These are phyloP conservation scores for Cyclopterus lumpus DNA, from an alignment of 2,797 vertebrate species.

Conservation along the genomic window DNA sequence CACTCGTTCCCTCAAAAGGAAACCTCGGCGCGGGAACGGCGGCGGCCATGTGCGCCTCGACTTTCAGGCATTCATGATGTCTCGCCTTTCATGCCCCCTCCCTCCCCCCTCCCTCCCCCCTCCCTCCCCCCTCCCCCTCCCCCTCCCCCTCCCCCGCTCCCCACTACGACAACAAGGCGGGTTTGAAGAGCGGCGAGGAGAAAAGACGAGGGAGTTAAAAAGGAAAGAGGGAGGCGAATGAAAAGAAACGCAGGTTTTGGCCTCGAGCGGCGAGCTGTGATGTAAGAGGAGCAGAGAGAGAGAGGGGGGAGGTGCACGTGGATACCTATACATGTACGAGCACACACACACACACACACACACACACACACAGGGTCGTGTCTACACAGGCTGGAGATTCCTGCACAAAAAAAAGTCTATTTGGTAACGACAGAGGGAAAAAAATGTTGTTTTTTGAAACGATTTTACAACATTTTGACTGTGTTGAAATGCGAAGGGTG, in stretches of 20 bases:
- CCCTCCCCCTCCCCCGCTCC: no score
- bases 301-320: slow-evolving; percentile 65
- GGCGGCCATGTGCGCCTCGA: no score
- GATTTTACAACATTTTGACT: slow-evolving; percentile 49
- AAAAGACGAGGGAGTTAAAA: slow-evolving; percentile 50
- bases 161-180: slow-evolving; percentile 64
- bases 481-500: slow-evolving; percentile 57
- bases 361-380: slow-evolving; percentile 86
- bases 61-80: no score
- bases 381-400: slow-evolving; percentile 91
- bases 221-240: slow-evolving; percentile 59
- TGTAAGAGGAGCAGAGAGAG: slow-evolving; percentile 79
- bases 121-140: no score
- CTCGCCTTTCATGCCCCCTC: no score
- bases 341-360: slow-evolving; percentile 10
- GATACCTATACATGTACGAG: slow-evolving; percentile 73
- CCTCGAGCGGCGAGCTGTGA: slow-evolving; percentile 82
- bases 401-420: slow-evolving; percentile 78
- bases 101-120: no score
- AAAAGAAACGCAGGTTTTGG: slow-evolving; percentile 84
- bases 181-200: slow-evolving; percentile 60
- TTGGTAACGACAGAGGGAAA: slow-evolving; percentile 80
- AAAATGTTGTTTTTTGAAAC: slow-evolving; percentile 62
- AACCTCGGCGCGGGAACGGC: no score
- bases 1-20: no score